A percentile compares a stretch with the other conserved stretches of the same genome.
phyloP scores from a whole-genome alignment of 2,113 vertebrate species.

The Chloropsis hardwickii region DNA sequence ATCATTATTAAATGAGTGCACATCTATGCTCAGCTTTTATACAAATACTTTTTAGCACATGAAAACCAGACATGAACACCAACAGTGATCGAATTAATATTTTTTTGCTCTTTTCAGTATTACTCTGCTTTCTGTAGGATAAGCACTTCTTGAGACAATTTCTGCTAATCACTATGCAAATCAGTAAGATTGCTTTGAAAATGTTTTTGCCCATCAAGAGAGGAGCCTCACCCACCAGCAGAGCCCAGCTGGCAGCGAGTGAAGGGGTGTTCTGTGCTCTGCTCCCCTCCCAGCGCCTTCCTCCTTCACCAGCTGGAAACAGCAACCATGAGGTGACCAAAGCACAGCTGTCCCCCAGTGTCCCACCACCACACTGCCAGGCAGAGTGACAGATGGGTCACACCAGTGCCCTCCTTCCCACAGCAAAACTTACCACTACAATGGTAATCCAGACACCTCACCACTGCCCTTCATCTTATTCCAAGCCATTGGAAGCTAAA shows the following conservation, averaged over 20 bases:
- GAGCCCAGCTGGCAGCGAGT: background rate
- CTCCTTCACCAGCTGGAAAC: fast-evolving
- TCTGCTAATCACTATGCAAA: background rate
- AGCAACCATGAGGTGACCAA: background rate
- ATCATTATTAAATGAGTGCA: background rate
- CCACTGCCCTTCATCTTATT: background rate
- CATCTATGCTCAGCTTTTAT: background rate
- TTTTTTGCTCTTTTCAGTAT: background rate
- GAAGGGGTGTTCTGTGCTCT: background rate
- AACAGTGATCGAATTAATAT: fast-evolving
- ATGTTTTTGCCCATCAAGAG: background rate
- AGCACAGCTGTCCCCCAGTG: fast-evolving
- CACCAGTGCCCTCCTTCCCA: background rate
- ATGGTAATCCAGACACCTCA: background rate
- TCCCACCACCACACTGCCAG: background rate
- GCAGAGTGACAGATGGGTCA: background rate
- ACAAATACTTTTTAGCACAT: background rate
- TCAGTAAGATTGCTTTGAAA: background rate
- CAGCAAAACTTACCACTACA: fast-evolving
- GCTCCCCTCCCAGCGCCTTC: background rate
- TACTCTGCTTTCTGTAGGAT: background rate
- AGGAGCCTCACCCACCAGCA: background rate
- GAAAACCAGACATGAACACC: background rate
- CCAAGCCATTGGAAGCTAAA: background rate
- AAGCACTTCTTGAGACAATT: background rate